Evolutionary conservation across 2,113 vertebrate genomes (phyloP), one percentile per base, ranked within the genome.

Genomic region (Sphyrna mokarran): DNA sequence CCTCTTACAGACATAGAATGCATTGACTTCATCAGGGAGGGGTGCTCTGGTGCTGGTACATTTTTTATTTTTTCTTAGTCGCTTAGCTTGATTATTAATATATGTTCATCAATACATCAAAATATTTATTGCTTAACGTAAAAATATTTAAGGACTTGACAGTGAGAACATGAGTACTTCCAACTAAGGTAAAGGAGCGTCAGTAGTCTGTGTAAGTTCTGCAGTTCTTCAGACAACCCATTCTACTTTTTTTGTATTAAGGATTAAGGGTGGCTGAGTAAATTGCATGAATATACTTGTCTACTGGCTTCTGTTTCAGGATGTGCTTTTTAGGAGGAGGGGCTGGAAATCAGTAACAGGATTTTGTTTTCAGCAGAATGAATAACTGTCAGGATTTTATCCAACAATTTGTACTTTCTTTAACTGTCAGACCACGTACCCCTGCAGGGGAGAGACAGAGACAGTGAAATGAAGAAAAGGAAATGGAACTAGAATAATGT

Each of bases 381-480:
- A 91, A 66, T 66, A 66, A 91, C 9, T 91, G 58, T 58, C 89
- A 91, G 89, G 33, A 63, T 63, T 91, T 91, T 90, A 40, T 87
- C 33, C 26, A 61, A 61, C 87, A 90, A 13, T 91, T 13, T 90
- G 58, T 63, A 91, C 89, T 91, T 91, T 91, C 89, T 91, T 91
- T 66, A 91, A 91, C 89, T 63, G 33, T 90, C 58, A 91, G 58
- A 20, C 33, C 61, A 29, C 61, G 20, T 91, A 3, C 7, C 33
- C 89, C 58, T 66, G 58, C 58, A 91, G 89, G 89, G 58, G 33
- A 91, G 10, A 90, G 33, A 63, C 58, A 11, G 48, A 29, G 54
- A 91, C 29, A 66, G 33, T 66, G 58, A 91, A 33, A 37, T 91
- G 5, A 29, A 63, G 61, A 22, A 16, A n/a, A 37, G 22, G 58